These are phyloP conservation scores for Raja brachyura DNA, from an alignment of 2,113 vertebrate species.

Conservation along the genomic window DNA sequence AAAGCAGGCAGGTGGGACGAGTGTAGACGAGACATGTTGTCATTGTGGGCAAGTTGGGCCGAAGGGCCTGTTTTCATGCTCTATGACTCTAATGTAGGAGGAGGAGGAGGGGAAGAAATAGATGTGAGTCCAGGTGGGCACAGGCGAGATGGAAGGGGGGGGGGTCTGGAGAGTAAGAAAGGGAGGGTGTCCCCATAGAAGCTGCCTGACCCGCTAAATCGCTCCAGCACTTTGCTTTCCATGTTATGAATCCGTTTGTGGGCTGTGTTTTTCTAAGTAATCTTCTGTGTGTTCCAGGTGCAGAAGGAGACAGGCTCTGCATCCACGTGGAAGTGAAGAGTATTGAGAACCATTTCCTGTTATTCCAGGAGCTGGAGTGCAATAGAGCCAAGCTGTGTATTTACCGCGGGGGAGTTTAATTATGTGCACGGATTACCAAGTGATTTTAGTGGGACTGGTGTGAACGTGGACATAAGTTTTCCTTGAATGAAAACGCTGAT, in stretches of 20 bases:
- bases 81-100: too few relatives aligned
- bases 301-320: neutral
- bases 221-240: too few relatives aligned
- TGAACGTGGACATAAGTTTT: constrained; percentile 2
- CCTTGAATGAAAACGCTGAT: constrained; percentile 21
- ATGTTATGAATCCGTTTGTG: neutral
- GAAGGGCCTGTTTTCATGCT: too few relatives aligned
- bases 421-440: constrained; percentile 20
- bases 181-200: too few relatives aligned
- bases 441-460: constrained; percentile 17
- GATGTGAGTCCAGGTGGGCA: too few relatives aligned
- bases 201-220: too few relatives aligned
- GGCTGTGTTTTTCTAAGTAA: neutral
- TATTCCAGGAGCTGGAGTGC: constrained; percentile 12
- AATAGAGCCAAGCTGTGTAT: constrained; percentile 12
- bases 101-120: too few relatives aligned
- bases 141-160: too few relatives aligned
- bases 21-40: too few relatives aligned
- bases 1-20: too few relatives aligned
- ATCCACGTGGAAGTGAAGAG: constrained; percentile 25
- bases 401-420: neutral
- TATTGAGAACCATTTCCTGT: neutral
- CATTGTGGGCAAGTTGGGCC: too few relatives aligned
- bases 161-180: too few relatives aligned
- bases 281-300: neutral